These are phyloP conservation scores for Periophthalmodon schlosseri DNA, from an alignment of 2,113 vertebrate species.

Conservation along the genomic window DNA sequence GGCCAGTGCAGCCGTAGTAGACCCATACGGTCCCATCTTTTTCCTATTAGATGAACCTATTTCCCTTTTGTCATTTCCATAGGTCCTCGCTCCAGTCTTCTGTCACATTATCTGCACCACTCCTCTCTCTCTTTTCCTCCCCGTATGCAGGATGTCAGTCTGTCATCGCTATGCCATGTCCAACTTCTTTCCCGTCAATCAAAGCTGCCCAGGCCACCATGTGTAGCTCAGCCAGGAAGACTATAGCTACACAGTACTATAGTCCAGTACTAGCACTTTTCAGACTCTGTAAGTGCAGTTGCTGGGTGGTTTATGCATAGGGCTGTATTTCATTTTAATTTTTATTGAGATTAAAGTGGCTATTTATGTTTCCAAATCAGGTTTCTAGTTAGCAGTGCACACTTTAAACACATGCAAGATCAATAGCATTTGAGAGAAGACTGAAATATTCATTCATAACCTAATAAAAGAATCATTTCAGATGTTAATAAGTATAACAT, in stretches of 20 bases:
- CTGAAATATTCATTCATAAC: no score
- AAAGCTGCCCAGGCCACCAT: slow-evolving; percentile 14
- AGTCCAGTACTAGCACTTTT: slow-evolving; percentile 13
- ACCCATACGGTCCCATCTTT: not conserved
- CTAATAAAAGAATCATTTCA: no score
- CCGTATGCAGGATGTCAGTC: slow-evolving; percentile 39
- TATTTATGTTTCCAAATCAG: not conserved
- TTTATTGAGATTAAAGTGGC: not conserved
- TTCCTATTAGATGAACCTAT: not conserved
- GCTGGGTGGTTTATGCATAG: not conserved
- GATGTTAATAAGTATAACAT: no score
- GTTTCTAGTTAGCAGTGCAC: not conserved
- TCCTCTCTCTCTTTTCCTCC: slow-evolving; percentile 34
- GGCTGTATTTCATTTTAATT: not conserved
- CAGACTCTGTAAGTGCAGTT: not conserved
- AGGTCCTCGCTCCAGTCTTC: slow-evolving; percentile 27
- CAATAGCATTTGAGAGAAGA: no score
- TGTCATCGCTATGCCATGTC: slow-evolving; percentile 58
- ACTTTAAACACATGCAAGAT: no score
- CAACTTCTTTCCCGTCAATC: slow-evolving; percentile 55
- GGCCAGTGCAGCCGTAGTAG: not conserved
- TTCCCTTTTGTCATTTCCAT: slow-evolving; percentile 16
- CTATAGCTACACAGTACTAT: not conserved
- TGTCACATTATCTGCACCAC: slow-evolving; percentile 31
- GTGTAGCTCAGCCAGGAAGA: slow-evolving; percentile 5